A percentile compares a stretch with the other conserved stretches of the same genome.
Conservation (phyloP, 2,113 vertebrate species). For the Psilopsiagon aymara region DNA sequence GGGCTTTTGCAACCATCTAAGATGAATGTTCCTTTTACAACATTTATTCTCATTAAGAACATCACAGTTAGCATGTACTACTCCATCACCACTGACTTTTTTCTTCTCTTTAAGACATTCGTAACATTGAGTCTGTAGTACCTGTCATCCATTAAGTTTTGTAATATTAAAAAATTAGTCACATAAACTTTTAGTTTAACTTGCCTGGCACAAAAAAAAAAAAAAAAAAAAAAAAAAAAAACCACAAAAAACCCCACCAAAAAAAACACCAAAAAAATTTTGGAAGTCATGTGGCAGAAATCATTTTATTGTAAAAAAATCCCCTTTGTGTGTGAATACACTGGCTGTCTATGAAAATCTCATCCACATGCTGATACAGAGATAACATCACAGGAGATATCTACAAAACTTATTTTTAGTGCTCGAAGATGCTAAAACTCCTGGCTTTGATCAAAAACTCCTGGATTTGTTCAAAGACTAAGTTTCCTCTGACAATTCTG, state of each 20-base stretch:
- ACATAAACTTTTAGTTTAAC: not conserved
- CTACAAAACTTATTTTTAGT: not conserved
- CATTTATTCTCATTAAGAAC: not conserved
- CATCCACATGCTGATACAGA: not conserved
- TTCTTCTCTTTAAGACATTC: not conserved
- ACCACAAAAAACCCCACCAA: not conserved
- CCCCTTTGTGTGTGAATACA: not conserved
- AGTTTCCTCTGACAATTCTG: not conserved
- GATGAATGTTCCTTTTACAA: not conserved
- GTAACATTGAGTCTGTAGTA: not conserved
- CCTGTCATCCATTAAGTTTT: not conserved
- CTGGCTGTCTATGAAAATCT: not conserved
- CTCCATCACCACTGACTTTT: not conserved
- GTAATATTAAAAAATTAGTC: not conserved
- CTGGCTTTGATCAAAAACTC: not conserved
- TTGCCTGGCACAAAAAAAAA: not conserved
- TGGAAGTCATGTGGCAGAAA: not conserved
- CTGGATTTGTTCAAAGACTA: not conserved
- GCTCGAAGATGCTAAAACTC: not conserved
- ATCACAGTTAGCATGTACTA: not conserved
- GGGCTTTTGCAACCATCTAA: not conserved
- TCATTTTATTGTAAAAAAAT: not conserved
- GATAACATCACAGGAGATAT: not conserved
- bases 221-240: not conserved
- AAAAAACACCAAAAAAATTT: too few relatives aligned